Evolutionary conservation across 2,888 invertebrate genomes (phyloP), one percentile per base, ranked within the genome.

Genomic region (Augochlorella aurata): DNA sequence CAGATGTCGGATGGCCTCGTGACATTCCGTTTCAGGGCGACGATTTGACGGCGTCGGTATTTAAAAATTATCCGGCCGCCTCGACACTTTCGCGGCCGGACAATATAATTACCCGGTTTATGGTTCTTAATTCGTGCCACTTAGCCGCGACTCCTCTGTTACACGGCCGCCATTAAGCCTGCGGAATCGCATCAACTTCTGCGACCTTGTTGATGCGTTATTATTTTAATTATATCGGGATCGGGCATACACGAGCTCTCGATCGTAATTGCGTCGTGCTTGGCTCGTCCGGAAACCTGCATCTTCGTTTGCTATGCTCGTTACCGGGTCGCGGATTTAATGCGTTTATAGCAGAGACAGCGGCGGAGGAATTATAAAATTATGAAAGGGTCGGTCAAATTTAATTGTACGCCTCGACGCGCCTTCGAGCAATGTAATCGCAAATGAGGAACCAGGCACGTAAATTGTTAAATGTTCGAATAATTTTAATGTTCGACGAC

Each of bases 1-100:
- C 90, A 89, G 87, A 89, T 89, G 89, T 85, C 85, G 72, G 85
- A 88, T 76, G 85, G 44, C 50, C 74, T 77, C 77, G 76, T 73
- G 81, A 76, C 89, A 88, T 89, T 89, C 88, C 89, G 78, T 75
- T 69, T 81, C 81, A 65, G 86, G 76, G 82, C 79, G 87, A 83
- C 82, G 80, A 90, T 90, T 90, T 89, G 87, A 82, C 81, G 79
- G 74, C 79, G 69, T 78, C 72, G 82, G 84, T 70, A 83, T 85
- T 83, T 81, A 77, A 84, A 87, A 88, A 88, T 88, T 80, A 76
- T 79, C 79, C 52, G 63, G 58, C 77, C 72, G 71, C 67, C 63
- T 58, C 76, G 75, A 77, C 70, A 74, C 85, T 75, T 77, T 72
- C 74, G 66, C 70, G 29, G 49, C 21, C 29, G 38, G 52, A 79